Evolutionary conservation across 2,888 invertebrate species (phyloP), one percentile per base, ranked within the genome.

Genomic region (Tridacna gigas): DNA sequence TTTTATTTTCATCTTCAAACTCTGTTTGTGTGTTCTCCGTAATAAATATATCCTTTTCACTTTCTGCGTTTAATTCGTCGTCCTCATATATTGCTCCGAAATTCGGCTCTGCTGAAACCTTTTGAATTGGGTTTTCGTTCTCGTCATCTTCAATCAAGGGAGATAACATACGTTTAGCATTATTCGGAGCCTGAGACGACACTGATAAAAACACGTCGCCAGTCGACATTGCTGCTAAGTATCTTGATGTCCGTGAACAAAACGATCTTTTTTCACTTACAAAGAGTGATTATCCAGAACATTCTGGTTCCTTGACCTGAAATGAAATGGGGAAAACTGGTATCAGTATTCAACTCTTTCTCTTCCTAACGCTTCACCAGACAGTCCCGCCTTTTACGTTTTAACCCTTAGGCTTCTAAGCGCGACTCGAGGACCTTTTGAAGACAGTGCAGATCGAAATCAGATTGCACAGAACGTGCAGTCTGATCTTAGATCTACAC

Each of bases 61-160:
- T 80, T 71, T 80, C 65, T 18, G 22, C 26, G 13, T 82, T 61
- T 86, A 91, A 82, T 86, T 90, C 86, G 77, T 86, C 90, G 81
- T 77, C 71, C 1, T 78, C 86, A 65, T 75, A 73, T 63, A 20
- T 26, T 51, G 47, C 48, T 9, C 71, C 76, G n/a, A 47, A 26
- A 60, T 56, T 75, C 28, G 47, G 37, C 60, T 22, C 60, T 26
- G 26, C 74, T 12, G 56, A 63, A 13, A 71, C 78, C 15, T 63
- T 48, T 22, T 18, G 69, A 22, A 13, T 22, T 3, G 20, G 48
- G 48, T n/a, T 47, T 12, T 28, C 60, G 20, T 83, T 80, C 20
- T 86, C 87, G 47, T 87, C 87, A 22, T 80, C 86, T 51, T 87
- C 87, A 4, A 84, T 71, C 9, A 87, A 67, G 3, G 87, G 84